Percentiles rank a stretch among this genome's conserved stretches.
Evolutionary conservation across 2,797 vertebrate genomes (phyloP).

Genomic region (Acridotheres tristis): DNA sequence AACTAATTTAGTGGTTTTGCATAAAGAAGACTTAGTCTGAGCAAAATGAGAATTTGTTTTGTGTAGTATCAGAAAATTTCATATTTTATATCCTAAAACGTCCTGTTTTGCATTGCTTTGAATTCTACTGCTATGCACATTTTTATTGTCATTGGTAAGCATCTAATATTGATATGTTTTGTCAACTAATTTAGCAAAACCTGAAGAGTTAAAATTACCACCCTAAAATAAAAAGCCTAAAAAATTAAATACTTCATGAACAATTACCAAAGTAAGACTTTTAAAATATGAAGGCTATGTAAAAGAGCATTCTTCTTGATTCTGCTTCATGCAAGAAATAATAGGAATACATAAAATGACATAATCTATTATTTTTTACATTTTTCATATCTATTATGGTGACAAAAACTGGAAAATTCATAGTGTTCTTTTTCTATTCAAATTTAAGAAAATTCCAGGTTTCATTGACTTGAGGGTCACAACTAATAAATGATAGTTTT

Average conservation of each 20-base stretch:
- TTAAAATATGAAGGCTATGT: background rate
- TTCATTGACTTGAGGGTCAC: background rate
- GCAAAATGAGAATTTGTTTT: background rate
- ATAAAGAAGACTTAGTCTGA: background rate
- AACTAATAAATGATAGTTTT: background rate
- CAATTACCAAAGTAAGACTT: background rate
- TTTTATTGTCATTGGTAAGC: background rate
- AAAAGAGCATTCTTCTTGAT: background rate
- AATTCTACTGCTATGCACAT: background rate
- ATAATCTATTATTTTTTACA: background rate
- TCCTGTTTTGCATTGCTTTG: background rate
- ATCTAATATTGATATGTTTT: background rate
- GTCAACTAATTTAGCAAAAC: background rate
- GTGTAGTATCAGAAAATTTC: background rate
- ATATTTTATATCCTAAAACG: background rate
- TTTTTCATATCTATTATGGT: background rate
- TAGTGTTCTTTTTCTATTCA: background rate
- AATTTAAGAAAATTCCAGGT: background rate
- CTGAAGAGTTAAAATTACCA: background rate
- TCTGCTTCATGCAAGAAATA: background rate
- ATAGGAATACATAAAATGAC: background rate
- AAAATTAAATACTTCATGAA: background rate
- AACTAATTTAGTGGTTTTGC: background rate
- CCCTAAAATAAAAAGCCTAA: rapidly evolving
- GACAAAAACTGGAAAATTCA: background rate